These are phyloP conservation scores for Centruroides sculpturatus DNA, from an alignment of 1,140 invertebrate species.

Conservation along the genomic window DNA sequence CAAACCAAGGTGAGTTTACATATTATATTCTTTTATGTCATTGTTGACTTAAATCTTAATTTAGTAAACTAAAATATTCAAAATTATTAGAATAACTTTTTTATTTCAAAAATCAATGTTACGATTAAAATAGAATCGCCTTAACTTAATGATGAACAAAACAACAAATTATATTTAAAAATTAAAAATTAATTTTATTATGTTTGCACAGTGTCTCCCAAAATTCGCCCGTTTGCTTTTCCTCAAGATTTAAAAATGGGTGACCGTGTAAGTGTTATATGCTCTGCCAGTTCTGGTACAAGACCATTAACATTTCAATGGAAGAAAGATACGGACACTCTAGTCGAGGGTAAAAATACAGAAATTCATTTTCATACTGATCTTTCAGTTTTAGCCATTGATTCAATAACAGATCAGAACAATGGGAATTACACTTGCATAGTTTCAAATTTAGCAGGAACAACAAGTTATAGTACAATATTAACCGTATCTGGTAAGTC, in stretches of 20 bases:
- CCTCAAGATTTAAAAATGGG: background rate
- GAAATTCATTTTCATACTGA: background rate
- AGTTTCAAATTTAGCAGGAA: constrained; percentile 79
- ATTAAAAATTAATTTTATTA: too few relatives aligned
- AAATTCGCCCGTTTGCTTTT: background rate
- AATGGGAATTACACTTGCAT: constrained; percentile 62
- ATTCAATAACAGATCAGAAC: background rate
- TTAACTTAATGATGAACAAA: too few relatives aligned
- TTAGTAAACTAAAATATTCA: too few relatives aligned
- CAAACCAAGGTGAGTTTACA: too few relatives aligned
- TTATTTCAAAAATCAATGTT: too few relatives aligned
- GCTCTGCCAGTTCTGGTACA: background rate
- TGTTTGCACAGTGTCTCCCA: too few relatives aligned
- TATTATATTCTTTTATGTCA: too few relatives aligned
- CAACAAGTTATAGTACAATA: background rate
- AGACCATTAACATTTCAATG: background rate
- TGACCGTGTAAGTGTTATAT: background rate
- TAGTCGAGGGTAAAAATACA: background rate
- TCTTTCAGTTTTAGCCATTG: background rate
- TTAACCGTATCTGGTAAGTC: background rate
- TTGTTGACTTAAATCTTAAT: too few relatives aligned
- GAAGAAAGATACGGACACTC: background rate
- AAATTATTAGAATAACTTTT: too few relatives aligned
- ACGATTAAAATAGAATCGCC: too few relatives aligned
- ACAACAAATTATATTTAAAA: too few relatives aligned